These are phyloP conservation scores for Caenorhabditis macrosperma DNA, from an alignment of 2,888 invertebrate genomes.

Conservation along the genomic window DNA sequence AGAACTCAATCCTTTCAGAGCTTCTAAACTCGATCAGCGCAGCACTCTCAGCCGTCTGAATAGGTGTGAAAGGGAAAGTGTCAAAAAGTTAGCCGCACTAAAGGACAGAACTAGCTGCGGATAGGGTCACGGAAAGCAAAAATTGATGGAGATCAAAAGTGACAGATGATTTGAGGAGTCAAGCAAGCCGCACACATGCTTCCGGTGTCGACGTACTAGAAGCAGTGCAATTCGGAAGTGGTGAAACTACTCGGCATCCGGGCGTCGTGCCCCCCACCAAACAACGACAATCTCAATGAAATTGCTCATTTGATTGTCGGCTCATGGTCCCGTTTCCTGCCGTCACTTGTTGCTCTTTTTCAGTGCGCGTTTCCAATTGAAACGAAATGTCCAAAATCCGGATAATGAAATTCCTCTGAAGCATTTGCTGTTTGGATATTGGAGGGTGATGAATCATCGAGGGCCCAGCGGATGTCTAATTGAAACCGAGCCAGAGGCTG, in stretches of 20 bases:
- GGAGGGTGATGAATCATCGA: conserved; percentile 37
- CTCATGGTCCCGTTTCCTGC: conserved; percentile 17
- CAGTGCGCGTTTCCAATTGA: background rate
- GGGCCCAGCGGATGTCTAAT: conserved; percentile 7
- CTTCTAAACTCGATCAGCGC: conserved; percentile 40
- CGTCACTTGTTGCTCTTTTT: conserved; percentile 6
- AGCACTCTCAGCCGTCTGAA: background rate
- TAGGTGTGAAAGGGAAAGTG: conserved; percentile 26
- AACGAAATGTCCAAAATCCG: background rate
- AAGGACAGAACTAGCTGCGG: background rate
- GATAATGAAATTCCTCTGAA: background rate
- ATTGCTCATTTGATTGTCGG: conserved; percentile 59
- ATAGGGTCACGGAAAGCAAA: conserved; percentile 8
- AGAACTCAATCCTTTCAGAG: conserved; percentile 37
- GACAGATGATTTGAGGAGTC: conserved; percentile 56
- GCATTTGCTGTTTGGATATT: conserved; percentile 2
- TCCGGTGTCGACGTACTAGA: conserved; percentile 50
- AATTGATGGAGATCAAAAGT: conserved; percentile 55
- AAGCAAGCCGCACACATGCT: conserved; percentile 37
- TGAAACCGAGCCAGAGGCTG: background rate
- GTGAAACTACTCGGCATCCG: conserved; percentile 56
- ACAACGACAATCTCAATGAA: conserved; percentile 58
- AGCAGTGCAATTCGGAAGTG: conserved; percentile 47
- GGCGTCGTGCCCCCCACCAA: conserved; percentile 25
- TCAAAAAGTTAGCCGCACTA: conserved; percentile 27